phyloP scores from a whole-genome alignment of 2,113 vertebrate genomes.

The Cheilinus undulatus region DNA sequence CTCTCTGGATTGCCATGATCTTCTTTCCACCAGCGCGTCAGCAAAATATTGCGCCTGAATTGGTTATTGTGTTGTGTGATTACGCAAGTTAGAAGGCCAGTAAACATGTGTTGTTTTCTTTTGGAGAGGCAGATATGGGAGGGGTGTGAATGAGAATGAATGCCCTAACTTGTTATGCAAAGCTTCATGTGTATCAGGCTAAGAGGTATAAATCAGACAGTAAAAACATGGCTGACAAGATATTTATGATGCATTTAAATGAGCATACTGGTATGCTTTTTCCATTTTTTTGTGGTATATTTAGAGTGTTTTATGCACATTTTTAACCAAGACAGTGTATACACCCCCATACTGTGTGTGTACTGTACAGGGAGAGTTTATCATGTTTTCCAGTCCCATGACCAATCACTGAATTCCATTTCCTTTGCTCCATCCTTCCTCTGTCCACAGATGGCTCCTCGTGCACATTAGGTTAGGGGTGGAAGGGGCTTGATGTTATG shows the following conservation, averaged over 20 bases:
- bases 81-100: slow-evolving; percentile 33
- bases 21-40: slow-evolving; percentile 16
- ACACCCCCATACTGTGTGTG: background rate
- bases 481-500: background rate
- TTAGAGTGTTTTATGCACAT: background rate
- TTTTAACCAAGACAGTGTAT: background rate
- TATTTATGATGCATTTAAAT: background rate
- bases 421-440: slow-evolving; percentile 67
- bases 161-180: slow-evolving; percentile 45
- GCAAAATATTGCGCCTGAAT: slow-evolving; percentile 37
- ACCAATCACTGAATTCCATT: slow-evolving; percentile 55
- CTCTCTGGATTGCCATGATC: slow-evolving; percentile 20
- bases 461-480: background rate
- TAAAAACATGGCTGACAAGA: background rate
- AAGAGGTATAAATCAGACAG: slow-evolving; percentile 2
- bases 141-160: slow-evolving; percentile 27
- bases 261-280: background rate
- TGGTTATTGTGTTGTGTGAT: slow-evolving; percentile 50
- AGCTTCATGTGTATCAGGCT: slow-evolving; percentile 1
- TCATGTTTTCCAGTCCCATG: slow-evolving; percentile 23
- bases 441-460: slow-evolving; percentile 56
- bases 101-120: slow-evolving; percentile 56
- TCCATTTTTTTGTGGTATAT: background rate
- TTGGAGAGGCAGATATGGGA: slow-evolving; percentile 43
- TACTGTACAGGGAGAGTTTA: slow-evolving; percentile 25